Base-by-base conservation (phyloP, 2,113 vertebrate species). In the Urocynchramus pylzowi region DNA sequence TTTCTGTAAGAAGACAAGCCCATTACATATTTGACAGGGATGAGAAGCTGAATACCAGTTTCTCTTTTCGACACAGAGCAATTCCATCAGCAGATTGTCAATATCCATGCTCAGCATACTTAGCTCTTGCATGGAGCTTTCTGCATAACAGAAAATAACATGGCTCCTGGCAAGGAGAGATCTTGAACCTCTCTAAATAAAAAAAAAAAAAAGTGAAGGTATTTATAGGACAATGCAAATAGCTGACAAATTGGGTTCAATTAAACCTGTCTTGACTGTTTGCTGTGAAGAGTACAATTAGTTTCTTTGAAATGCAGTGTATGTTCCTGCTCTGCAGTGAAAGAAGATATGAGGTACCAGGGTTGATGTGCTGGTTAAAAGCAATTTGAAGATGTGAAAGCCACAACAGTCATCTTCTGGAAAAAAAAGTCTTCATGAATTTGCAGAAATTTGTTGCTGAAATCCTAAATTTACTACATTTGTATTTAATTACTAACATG, bases 11-110 rank as follows among this genome's bases (percentile, higher is more conserved):
- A 90, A 78, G 52, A 3, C 4, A 91, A 74, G 35, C 3, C 39
- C 50, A 63, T 47, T 42, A 90, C 22, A 5, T 87, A 57, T 95
- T 95, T 87, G 49, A 15, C n/a, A 96, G 33, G 31, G 59, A 94
- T 91, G 76, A 97, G 47, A 92, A 97, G 90, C 5, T 77, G 80
- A 97, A 95, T 80, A 91, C 54, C 24, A 10, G 60, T 93, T 94
- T 44, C 52, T 92, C 11, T 89, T 97, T 96, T 88, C 56, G 78
- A 97, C 87, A 91, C 70, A 83, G 52, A 90, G 70, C 89, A 97
- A 97, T 97, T 92, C 87, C 27, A 52, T n/a, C 15, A 90, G 74
- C 61, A 96, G 90, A 79, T 89, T 95, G 82, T 95, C 96, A 95
- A 95, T 94, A 96, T 59, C 73, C 70, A 77, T 95, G 93, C 92